These are phyloP conservation scores for Spodoptera littoralis DNA, from an alignment of 2,888 invertebrate genomes.

Conservation along the genomic window DNA sequence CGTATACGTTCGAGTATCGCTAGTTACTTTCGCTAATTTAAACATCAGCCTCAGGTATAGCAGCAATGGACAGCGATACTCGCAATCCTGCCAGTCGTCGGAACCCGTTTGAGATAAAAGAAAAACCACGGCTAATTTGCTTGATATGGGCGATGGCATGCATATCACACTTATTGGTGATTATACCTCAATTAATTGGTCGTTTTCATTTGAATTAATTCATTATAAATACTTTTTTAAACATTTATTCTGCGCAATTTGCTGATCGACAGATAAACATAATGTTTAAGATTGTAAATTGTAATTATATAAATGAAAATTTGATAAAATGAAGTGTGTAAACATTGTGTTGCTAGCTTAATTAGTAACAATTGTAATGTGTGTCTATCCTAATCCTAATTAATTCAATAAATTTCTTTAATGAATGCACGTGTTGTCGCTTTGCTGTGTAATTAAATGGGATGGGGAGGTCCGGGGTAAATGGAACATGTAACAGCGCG, in stretches of 20 bases:
- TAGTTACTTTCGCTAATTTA: slow-evolving; percentile 30
- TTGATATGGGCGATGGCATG: slow-evolving; percentile 64
- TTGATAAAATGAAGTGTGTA: neutral
- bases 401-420: slow-evolving; percentile 72
- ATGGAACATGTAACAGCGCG: slow-evolving; percentile 72
- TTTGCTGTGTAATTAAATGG: slow-evolving; percentile 79
- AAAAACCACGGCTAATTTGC: slow-evolving; percentile 69
- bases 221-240: slow-evolving; percentile 60
- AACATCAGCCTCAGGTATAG: slow-evolving; percentile 23
- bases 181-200: slow-evolving; percentile 70
- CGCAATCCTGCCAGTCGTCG: slow-evolving; percentile 28
- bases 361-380: slow-evolving; percentile 21
- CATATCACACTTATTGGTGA: slow-evolving; percentile 68
- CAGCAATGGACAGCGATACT: slow-evolving; percentile 42
- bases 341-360: slow-evolving; percentile 15
- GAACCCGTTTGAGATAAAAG: slow-evolving; percentile 64
- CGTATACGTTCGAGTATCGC: slow-evolving; percentile 41
- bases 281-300: slow-evolving; percentile 20
- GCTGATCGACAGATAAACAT: slow-evolving; percentile 54
- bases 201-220: slow-evolving; percentile 69
- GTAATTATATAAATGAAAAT: slow-evolving; percentile 20
- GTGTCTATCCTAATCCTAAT: slow-evolving; percentile 52
- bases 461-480: slow-evolving; percentile 68
- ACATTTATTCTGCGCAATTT: slow-evolving; percentile 59
- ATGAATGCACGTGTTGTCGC: slow-evolving; percentile 74